These are phyloP conservation scores for Coleophora deauratella DNA, from an alignment of 2,888 invertebrate species.

Conservation along the genomic window DNA sequence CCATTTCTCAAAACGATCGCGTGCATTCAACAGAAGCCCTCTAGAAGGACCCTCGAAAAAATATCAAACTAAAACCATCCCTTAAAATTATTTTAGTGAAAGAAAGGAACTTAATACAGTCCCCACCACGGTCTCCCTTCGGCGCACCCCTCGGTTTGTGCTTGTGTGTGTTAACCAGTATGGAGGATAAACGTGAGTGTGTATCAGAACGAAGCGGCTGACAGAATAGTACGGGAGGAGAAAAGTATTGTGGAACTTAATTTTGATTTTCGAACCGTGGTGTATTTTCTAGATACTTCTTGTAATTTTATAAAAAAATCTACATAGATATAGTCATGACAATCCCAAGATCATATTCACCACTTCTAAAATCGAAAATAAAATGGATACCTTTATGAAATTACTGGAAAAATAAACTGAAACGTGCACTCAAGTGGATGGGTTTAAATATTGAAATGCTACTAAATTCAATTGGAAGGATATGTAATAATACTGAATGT, in stretches of 20 bases:
- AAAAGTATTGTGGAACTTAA: constrained; percentile 26
- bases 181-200: constrained; percentile 26
- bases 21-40: constrained; percentile 51
- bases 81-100: constrained; percentile 75
- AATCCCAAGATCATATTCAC: no score
- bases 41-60: constrained; percentile 56
- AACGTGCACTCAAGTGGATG: no score
- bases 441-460: no score
- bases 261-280: not conserved
- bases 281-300: not conserved
- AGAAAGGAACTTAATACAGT: constrained; percentile 75
- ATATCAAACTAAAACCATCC: constrained; percentile 71
- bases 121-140: constrained; percentile 57
- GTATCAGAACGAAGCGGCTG: constrained; percentile 56
- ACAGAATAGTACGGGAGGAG: constrained; percentile 39
- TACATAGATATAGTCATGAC: not conserved
- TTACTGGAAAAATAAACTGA: no score
- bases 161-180: constrained; percentile 28
- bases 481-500: no score
- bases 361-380: no score
- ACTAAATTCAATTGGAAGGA: no score
- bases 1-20: constrained; percentile 63
- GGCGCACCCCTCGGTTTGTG: constrained; percentile 51
- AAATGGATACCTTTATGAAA: no score
- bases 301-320: not conserved